These are phyloP conservation scores for Dreissena polymorpha DNA, from an alignment of 1,140 invertebrate genomes.

Conservation along the genomic window DNA sequence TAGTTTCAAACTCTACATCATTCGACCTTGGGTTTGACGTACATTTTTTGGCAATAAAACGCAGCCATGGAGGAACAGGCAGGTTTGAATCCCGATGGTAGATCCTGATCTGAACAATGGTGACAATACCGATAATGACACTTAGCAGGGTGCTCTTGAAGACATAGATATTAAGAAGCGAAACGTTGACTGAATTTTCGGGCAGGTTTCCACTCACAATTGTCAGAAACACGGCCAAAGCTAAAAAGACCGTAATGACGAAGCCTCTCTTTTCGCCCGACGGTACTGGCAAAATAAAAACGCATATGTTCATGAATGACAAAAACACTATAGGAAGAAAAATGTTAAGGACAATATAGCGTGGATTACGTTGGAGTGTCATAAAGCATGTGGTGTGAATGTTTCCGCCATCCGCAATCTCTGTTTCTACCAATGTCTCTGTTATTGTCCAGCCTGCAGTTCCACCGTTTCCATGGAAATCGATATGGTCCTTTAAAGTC, in stretches of 20 bases:
- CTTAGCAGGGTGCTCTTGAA: constrained; percentile 35
- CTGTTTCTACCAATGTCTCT: constrained; percentile 9
- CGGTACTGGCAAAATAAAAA: constrained; percentile 83
- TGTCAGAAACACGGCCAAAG: constrained; percentile 83
- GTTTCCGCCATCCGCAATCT: background rate
- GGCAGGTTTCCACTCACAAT: constrained; percentile 83
- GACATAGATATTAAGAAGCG: constrained; percentile 80
- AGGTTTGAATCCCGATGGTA: constrained; percentile 11
- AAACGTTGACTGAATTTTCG: constrained; percentile 82
- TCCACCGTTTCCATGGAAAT: constrained; percentile 10
- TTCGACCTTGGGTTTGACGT: background rate
- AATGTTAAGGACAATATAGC: constrained; percentile 82
- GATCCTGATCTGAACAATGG: constrained; percentile 39
- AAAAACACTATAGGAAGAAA: constrained; percentile 83
- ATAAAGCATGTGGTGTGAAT: constrained; percentile 22
- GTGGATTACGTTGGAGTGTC: constrained; percentile 63
- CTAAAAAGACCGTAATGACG: constrained; percentile 82
- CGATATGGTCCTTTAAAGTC: constrained; percentile 13
- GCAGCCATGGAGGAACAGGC: background rate
- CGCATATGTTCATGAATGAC: constrained; percentile 82
- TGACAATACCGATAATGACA: constrained; percentile 38
- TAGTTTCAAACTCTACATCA: background rate
- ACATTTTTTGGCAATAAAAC: background rate
- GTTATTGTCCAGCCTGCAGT: constrained; percentile 34
- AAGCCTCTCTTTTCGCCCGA: constrained; percentile 83